These are phyloP conservation scores for Helicoverpa assulta DNA, from an alignment of 2,888 invertebrate genomes.

Conservation along the genomic window DNA sequence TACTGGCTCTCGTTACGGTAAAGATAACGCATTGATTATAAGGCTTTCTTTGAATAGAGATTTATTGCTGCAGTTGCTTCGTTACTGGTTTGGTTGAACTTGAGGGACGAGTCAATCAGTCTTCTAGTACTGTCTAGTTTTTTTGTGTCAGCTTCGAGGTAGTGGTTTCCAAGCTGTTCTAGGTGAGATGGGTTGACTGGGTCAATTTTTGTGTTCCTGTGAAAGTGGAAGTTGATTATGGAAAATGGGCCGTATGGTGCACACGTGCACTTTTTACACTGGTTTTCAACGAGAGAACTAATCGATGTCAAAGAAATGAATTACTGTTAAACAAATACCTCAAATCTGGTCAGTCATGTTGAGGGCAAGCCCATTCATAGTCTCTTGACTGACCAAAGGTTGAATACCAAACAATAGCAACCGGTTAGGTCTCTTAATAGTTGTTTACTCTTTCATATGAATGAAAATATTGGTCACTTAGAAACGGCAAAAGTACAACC, in stretches of 20 bases:
- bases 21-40: conserved; percentile 42
- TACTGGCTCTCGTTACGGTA: conserved; percentile 43
- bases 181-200: conserved; percentile 21
- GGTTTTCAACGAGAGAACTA: neutral
- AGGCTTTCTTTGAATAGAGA: conserved; percentile 48
- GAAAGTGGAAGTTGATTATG: conserved; percentile 5
- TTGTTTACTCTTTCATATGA: conserved; percentile 12
- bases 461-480: neutral
- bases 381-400: conserved; percentile 38
- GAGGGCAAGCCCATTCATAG: conserved; percentile 40
- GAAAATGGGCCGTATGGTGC: neutral
- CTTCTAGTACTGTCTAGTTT: conserved; percentile 18
- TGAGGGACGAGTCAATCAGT: conserved; percentile 43
- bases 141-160: conserved; percentile 13
- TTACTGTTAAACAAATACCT: conserved; percentile 27
- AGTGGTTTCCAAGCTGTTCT: conserved; percentile 30
- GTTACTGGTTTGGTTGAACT: conserved; percentile 33
- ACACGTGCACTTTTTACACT: neutral
- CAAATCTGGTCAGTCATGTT: conserved; percentile 31
- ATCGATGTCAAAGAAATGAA: conserved; percentile 15
- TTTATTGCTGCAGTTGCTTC: conserved; percentile 24
- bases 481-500: neutral
- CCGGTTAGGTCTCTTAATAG: conserved; percentile 34
- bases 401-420: conserved; percentile 47
- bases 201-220: conserved; percentile 41